Evolutionary conservation across 1,140 invertebrate species (phyloP).

Genomic region (Conopomorpha cramerella): DNA sequence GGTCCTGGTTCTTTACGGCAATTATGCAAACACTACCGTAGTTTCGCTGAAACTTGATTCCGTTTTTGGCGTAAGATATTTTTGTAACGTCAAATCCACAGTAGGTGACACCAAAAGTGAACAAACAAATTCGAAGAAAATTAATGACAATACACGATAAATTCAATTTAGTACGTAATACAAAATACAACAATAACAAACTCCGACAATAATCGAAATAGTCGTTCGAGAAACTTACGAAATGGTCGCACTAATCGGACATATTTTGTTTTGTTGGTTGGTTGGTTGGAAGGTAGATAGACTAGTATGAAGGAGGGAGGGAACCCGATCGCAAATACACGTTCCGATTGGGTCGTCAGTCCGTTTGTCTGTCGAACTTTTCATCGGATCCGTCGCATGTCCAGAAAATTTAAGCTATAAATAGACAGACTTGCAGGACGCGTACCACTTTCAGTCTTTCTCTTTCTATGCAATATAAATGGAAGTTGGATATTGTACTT

Average conservation of each 20-base stretch:
- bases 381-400: too few relatives aligned
- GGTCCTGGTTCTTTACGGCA: slow-evolving; percentile 7
- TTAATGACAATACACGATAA: slow-evolving; percentile 17
- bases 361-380: too few relatives aligned
- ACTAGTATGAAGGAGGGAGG: too few relatives aligned
- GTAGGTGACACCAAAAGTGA: too few relatives aligned
- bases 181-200: too few relatives aligned
- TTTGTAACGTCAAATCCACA: background rate
- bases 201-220: slow-evolving; percentile 43
- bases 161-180: slow-evolving; percentile 22
- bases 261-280: slow-evolving; percentile 58
- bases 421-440: too few relatives aligned
- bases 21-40: slow-evolving; percentile 34
- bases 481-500: too few relatives aligned
- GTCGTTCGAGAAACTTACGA: slow-evolving; percentile 54
- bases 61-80: slow-evolving; percentile 4
- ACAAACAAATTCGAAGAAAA: background rate
- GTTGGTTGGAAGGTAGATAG: slow-evolving; percentile 28
- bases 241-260: slow-evolving; percentile 60
- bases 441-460: too few relatives aligned
- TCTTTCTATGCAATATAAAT: too few relatives aligned
- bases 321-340: too few relatives aligned
- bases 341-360: too few relatives aligned
- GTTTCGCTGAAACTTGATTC: slow-evolving; percentile 46
- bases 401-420: too few relatives aligned